Conservation (phyloP, 2,888 invertebrate genomes). For the Pristionchus exspectatus region DNA sequence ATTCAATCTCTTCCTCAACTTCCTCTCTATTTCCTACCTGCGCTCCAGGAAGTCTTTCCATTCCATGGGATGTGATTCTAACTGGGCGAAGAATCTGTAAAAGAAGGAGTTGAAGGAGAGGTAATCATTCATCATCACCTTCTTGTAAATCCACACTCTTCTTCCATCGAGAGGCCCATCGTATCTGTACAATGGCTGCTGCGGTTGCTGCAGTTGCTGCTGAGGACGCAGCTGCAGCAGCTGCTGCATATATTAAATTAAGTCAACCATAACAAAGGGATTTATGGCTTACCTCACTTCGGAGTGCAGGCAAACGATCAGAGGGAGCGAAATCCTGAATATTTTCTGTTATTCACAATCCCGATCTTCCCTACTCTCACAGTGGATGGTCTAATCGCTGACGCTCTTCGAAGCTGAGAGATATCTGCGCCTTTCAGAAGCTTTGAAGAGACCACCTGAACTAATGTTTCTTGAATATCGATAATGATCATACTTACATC, state of each 20-base stretch:
- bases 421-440: background rate
- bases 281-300: background rate
- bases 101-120: background rate
- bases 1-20: background rate
- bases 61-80: constrained; percentile 7
- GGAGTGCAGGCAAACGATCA: background rate
- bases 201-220: background rate
- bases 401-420: background rate
- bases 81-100: constrained; percentile 19
- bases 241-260: background rate
- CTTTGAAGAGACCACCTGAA: background rate
- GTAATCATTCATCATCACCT: background rate
- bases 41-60: constrained; percentile 34
- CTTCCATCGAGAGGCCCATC: constrained; percentile 44
- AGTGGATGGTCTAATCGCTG: background rate
- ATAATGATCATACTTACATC: background rate
- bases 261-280: background rate
- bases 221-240: background rate
- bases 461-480: background rate
- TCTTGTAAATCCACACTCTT: constrained; percentile 38
- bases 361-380: background rate
- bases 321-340: background rate
- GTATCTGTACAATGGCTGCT: constrained; percentile 32
- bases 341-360: background rate
- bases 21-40: background rate